Conservation (phyloP, 2,797 vertebrate genomes). For the Mormyrus proboscirostris region DNA sequence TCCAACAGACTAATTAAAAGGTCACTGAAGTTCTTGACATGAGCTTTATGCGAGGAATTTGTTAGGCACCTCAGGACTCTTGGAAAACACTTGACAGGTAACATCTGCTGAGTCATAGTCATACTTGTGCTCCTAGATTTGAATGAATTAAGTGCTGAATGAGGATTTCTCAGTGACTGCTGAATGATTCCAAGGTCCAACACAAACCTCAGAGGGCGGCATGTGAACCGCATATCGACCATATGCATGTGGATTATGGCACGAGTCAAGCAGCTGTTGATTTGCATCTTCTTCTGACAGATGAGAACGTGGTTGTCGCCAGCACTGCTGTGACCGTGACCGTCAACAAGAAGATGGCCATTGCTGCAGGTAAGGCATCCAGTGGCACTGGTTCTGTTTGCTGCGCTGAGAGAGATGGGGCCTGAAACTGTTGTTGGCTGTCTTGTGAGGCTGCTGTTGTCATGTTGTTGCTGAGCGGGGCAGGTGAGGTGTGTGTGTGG, state of each 20-base stretch:
- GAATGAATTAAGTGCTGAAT: neutral
- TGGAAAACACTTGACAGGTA: neutral
- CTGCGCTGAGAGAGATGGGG: neutral
- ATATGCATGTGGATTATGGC: neutral
- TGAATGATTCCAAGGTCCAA: neutral
- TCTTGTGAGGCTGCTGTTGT: neutral
- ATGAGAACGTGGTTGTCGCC: constrained; percentile 66
- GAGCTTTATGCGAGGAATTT: neutral
- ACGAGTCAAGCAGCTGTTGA: constrained; percentile 19
- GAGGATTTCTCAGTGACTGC: neutral
- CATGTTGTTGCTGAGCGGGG: neutral
- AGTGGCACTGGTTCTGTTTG: neutral
- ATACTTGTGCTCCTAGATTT: neutral
- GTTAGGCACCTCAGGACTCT: neutral
- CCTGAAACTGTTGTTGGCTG: neutral
- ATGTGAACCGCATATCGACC: neutral
- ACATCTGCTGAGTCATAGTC: neutral
- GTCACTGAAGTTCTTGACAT: neutral
- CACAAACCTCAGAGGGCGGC: neutral
- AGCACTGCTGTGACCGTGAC: constrained; percentile 77
- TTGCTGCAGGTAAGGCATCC: constrained; percentile 83
- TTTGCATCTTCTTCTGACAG: constrained; percentile 52
- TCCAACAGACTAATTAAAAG: constrained; percentile 4
- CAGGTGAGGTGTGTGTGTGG: neutral
- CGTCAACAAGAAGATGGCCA: constrained; percentile 74